Base-by-base conservation (phyloP, 1,140 invertebrate genomes). In the Megathymus violae region DNA sequence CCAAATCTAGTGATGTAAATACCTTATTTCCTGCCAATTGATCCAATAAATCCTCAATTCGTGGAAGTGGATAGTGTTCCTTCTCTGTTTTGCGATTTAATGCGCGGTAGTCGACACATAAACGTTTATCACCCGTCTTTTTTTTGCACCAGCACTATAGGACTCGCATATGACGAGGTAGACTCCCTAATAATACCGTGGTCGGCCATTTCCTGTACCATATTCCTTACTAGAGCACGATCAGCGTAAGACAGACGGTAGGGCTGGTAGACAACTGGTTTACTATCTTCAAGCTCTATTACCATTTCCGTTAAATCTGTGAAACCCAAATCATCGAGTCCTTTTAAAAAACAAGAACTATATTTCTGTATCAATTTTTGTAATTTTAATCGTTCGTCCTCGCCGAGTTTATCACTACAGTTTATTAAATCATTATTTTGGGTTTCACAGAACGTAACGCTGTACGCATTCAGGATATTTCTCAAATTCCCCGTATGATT, bases 31-130 rank as follows among this genome's bases (percentile, higher is more conserved):
- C 78, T 15, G 52, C 27, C 16, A 81, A 69, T 63, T 64, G 82
- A 92, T 62, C 92, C 62, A 60, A 87, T 67, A 15, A 76, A 51
- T 40, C 75, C 44, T 44, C 89, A 78, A 79, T 93, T 76, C 50
- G 15, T 4, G 69, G 73, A 4, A 76, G 9, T 0, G 77, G 76
- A 54, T 69, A 79, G 22, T 71, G 63, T 11, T 79, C 72, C 40
- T 77, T 77, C 40, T 65, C 59, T 7, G 71, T 79, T 27, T 67
- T 71, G 3, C 66, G 47, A 62, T 80, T 83, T 15, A 83, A 40
- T 6, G 71, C 69, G 1, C 80, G 40, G 36, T 80, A 83, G 47
- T 81, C 74, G 0, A 79, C 67, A 17, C 78, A 81, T n/a, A 81
- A 25, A 3, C 76, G 52, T 13, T 69, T 59, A 3, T 79, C 76